Conservation (phyloP, 2,113 vertebrate genomes). For the Clarias gariepinus region DNA sequence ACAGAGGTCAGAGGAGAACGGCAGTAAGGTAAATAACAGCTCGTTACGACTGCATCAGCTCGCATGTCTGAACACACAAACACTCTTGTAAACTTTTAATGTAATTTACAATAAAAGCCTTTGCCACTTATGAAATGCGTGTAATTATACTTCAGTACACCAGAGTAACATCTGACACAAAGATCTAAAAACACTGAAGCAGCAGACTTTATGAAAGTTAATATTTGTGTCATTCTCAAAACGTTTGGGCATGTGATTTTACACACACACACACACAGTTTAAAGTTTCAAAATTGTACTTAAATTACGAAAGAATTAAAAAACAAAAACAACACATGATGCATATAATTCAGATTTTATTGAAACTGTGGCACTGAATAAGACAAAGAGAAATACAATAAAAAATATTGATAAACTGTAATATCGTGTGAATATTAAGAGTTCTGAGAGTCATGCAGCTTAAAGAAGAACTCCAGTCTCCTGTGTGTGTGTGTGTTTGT, state of each 20-base stretch:
- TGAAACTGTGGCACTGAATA: slow-evolving; percentile 17
- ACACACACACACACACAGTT: neutral
- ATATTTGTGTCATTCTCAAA: too few species aligned
- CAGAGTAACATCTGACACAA: too few species aligned
- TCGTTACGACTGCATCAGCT: too few species aligned
- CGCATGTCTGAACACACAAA: too few species aligned
- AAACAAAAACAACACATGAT: neutral
- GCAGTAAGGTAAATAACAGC: too few species aligned
- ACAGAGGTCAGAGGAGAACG: too few species aligned
- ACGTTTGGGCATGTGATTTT: neutral
- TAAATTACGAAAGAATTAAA: neutral
- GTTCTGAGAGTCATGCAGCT: neutral
- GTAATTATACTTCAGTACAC: too few species aligned
- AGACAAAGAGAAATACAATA: slow-evolving; percentile 23
- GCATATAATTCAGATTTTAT: slow-evolving; percentile 24
- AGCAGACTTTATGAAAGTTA: too few species aligned
- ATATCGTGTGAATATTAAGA: neutral
- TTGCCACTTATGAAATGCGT: too few species aligned
- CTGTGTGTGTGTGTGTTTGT: neutral
- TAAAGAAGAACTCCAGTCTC: neutral
- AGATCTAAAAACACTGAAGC: too few species aligned
- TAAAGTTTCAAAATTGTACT: neutral
- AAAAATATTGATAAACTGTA: neutral
- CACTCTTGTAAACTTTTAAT: too few species aligned
- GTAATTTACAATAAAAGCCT: too few species aligned